Base-by-base conservation (phyloP, 2,113 vertebrate species). In the Cynoglossus semilaevis region DNA sequence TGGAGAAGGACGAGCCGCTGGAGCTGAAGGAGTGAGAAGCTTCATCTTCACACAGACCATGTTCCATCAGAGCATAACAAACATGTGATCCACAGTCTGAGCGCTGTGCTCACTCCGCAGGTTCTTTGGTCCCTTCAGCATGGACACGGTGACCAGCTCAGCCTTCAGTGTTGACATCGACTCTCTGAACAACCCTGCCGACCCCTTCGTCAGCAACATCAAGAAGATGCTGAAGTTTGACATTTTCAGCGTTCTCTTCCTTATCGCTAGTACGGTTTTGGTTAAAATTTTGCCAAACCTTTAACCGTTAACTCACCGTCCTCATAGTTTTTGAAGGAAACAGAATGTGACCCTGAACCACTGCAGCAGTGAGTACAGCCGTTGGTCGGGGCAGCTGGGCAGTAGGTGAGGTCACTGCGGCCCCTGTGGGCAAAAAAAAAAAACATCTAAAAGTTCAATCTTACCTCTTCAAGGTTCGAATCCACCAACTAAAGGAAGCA, bases 131-230 rank as follows among this genome's bases (percentile, higher is more conserved):
- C 45, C 89, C 1, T 91, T 87, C 73, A 84, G 89, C 46, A 88
- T 92, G 91, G 93, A 93, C 42, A 82, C 92, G 9, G 83, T 92
- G 4, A 51, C 91, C 80, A 93, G 92, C 74, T 88, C 85, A 1
- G 84, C 92, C 7, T 93, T 93, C 84, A 88, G 89, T 16, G 84
- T 94, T 16, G 87, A 92, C 72, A 48, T 92, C 0, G 89, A 93
- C 73, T 92, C 91, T 7, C 67, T 93, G 50, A 88, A 87, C 81
- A 92, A 91, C 22, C 88, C 91, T 1, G 68, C 74, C 0, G 91
- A 94, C 38, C 89, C 90, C 0, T 87, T 94, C 55, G 85, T 93
- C 37, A 45, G 58, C 14, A 85, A 91, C 65, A 85, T 93, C 35
- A 93, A 91, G 83, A 91, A 88, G 50, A 80, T 93, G 57, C 53